Conservation (phyloP, 2,113 vertebrate genomes). For the Nerophis lumbriciformis region DNA sequence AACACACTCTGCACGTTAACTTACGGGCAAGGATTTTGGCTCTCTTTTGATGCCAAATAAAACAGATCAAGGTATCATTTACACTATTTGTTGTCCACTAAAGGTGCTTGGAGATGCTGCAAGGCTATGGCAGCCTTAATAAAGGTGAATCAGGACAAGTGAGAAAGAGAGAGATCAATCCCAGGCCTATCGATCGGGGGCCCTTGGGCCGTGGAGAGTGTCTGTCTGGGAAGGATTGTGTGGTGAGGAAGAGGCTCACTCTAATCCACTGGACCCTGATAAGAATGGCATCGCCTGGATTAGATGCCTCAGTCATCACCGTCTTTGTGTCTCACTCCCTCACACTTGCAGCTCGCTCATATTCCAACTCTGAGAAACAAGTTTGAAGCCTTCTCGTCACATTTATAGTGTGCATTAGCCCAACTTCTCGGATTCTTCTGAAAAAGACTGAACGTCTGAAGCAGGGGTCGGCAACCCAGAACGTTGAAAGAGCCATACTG, state of each 20-base stretch:
- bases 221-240: slow-evolving; percentile 72
- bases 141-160: slow-evolving; percentile 68
- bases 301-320: slow-evolving; percentile 71
- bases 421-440: no score
- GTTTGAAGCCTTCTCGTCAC: neutral
- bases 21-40: no score
- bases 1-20: no score
- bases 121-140: slow-evolving; percentile 59
- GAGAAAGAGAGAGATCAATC: slow-evolving; percentile 64
- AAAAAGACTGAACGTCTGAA: no score
- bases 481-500: no score
- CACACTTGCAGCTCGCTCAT: slow-evolving; percentile 30
- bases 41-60: neutral
- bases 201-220: slow-evolving; percentile 67
- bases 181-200: slow-evolving; percentile 70
- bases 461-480: no score
- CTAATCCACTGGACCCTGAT: slow-evolving; percentile 80
- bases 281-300: slow-evolving; percentile 77
- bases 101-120: slow-evolving; percentile 26
- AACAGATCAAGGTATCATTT: slow-evolving; percentile 37
- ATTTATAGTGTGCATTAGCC: no score
- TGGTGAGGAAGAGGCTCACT: slow-evolving; percentile 68
- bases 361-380: slow-evolving; percentile 21
- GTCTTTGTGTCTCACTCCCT: slow-evolving; percentile 61
- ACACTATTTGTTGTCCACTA: slow-evolving; percentile 31